Base-by-base conservation (phyloP, 1,140 invertebrate species). In the Leptestheria dahalacensis region DNA sequence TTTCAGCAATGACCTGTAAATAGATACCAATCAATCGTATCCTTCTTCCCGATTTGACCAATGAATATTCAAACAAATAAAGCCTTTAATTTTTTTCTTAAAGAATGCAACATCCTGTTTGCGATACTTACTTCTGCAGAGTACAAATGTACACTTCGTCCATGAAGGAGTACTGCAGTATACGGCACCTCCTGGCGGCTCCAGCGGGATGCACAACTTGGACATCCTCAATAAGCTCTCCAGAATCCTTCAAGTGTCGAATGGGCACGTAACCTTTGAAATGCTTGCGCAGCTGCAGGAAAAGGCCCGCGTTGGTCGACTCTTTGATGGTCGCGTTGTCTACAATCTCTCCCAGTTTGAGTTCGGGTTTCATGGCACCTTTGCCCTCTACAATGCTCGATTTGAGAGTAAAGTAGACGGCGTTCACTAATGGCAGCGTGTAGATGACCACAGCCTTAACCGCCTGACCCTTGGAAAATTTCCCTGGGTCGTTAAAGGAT, bases 391-490 rank as follows among this genome's bases (percentile, higher is more conserved):
- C 73, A 70, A 41, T 68, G 33, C 29, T 69, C 1, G 61, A 11
- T 65, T 60, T 76, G 4, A 78, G 64, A 10, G 73, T 77, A 53
- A 83, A 73, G 64, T 79, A 79, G 1, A 75, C 74, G n/a, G 79
- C 75, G 68, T 85, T 86, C 10, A 82, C 76, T 0, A 79, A 73
- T 1, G 83, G 83, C 66, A 84, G 72, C 18, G 78, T 72, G 63
- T 85, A 87, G 1, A 86, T 65, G 1, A 87, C 70, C 3, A 76
- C 73, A 0, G 79, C 82, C 50, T 69, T 68, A 18, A 81, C 57
- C 33, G 72, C 67, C 50, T 68, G 64, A 6, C 73, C 76, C 62
- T 73, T 58, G 33, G 72, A 59, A 59, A 74, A 77, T 11, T 65
- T 68, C 1, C 65, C 60, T 23, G 66, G 48, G 21, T 53, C 62